phyloP scores from a whole-genome alignment of 2,797 vertebrate species.

The Phoeniculus purpureus region DNA sequence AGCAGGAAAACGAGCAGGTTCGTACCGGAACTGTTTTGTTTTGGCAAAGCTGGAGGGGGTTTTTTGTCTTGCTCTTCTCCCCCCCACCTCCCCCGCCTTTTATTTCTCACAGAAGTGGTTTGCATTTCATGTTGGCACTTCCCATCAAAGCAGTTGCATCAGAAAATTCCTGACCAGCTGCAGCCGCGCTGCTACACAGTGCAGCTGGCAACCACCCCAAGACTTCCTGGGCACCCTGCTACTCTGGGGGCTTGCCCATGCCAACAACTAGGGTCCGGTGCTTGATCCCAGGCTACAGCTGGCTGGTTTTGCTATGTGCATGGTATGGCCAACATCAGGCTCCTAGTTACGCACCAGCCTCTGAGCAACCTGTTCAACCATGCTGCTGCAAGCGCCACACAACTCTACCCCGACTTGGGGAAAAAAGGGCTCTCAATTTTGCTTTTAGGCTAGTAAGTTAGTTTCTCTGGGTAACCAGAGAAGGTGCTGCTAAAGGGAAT shows the following conservation, averaged over 20 bases:
- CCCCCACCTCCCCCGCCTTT: neutral
- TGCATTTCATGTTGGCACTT: slow-evolving; percentile 15
- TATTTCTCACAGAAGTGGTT: neutral
- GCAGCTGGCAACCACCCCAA: neutral
- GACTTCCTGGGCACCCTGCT: neutral
- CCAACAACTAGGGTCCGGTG: neutral
- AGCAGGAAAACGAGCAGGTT: slow-evolving; percentile 44
- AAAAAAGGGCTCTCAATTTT: neutral
- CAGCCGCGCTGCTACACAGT: neutral
- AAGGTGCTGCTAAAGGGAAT: neutral
- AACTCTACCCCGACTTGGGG: neutral
- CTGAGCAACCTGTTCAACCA: neutral
- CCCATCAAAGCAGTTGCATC: slow-evolving; percentile 59
- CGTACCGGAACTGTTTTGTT: slow-evolving; percentile 27
- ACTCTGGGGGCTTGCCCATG: fast-evolving
- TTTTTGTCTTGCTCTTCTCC: neutral
- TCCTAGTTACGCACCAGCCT: neutral
- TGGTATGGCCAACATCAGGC: fast-evolving
- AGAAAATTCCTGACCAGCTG: slow-evolving; percentile 59
- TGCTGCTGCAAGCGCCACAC: fast-evolving
- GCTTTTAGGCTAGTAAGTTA: neutral
- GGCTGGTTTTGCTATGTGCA: fast-evolving
- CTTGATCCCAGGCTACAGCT: fast-evolving
- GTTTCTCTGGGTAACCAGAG: neutral
- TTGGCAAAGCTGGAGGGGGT: neutral